Base-by-base conservation (phyloP, 2,797 vertebrate species). In the Lacerta agilis region DNA sequence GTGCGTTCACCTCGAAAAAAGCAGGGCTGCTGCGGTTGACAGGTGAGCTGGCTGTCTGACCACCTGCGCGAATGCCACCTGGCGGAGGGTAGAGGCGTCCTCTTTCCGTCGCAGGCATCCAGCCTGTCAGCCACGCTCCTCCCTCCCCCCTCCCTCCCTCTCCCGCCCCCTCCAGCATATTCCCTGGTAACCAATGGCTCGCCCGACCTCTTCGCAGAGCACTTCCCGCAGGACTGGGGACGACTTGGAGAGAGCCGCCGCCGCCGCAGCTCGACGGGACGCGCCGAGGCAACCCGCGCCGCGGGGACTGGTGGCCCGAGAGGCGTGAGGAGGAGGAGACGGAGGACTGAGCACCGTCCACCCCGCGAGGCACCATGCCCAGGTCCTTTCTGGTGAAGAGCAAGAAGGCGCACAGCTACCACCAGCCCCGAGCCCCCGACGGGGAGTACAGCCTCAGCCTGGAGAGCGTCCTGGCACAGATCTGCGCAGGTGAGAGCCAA, bases 331-430 rank as follows among this genome's bases (percentile, higher is more conserved):
- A 61, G 84, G 58, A 55, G 81, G 82, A 77, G 75, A n/a, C 67
- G 38, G 82, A 55, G 49, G 49, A 1, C 49, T 55, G 49, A 55
- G 9, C 69, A 0, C 85, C 88, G 55, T 27, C 25, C 82, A 20
- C 6, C 76, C 41, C 15, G 33, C 8, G 25, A 49, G 67, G 45
- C 93, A 93, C 86, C 94, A 99, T 99, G 99, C 99, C 99, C 85
- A 98, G 99, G 80, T 99, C 99, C 36, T 99, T 99, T 95, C 95
- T 99, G 89, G 99, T 99, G 92, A 99, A 99, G 97, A 99, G 98
- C 93, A 99, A 99, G 96, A 98, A 98, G 94, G 99, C 99, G 38
- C 98, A 99, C 97, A 99, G 98, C 92, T 99, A 99, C 97, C 99
- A 99, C 94, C 98, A 98, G 93, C 98, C 98, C 45, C 97, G 99